Base-by-base conservation (phyloP, 2,888 invertebrate species). In the Tiliacea aurago region DNA sequence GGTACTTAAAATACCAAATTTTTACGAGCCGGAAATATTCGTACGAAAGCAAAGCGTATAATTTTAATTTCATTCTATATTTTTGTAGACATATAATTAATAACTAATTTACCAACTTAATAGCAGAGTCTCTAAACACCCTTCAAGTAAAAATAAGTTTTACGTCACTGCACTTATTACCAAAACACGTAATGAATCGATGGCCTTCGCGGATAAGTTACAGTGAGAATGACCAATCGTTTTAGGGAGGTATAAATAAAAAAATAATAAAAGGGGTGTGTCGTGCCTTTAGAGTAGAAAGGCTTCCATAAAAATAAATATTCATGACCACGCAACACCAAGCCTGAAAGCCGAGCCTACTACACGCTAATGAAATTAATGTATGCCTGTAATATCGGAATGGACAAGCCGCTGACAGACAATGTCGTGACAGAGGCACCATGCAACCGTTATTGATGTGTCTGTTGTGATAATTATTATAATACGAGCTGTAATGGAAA, bases 261-360 rank as follows among this genome's bases (percentile, higher is more conserved):
- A 86, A 56, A 84, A 81, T 87, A 89, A 90, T 91, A 86, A 85
- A 79, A 81, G 84, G 90, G 89, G 80, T 74, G 83, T 33, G 83
- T 56, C 55, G 71, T 86, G 91, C 87, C 89, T 88, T 85, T 86
- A 86, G 83, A 86, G 86, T 89, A 84, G 87, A 91, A 91, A 90
- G 89, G 90, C 89, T 91, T 90, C 84, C 85, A 88, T 88, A 90
- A 89, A 91, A 91, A 92, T 94, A 91, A 91, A 93, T 93, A 94
- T 94, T 91, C 94, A 94, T 94, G 92, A 93, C 91, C 93, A 95
- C 94, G 95, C 94, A 90, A 94, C 87, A 90, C 93, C 92, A 88
- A 87, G 89, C 92, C 91, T 86, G 84, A 78, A 88, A 86, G 91
- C 93, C 94, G 92, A 94, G 93, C 95, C 94, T 94, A 91, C 86